Evolutionary conservation across 1,140 invertebrate species (phyloP).

Genomic region (Drosophila orena): DNA sequence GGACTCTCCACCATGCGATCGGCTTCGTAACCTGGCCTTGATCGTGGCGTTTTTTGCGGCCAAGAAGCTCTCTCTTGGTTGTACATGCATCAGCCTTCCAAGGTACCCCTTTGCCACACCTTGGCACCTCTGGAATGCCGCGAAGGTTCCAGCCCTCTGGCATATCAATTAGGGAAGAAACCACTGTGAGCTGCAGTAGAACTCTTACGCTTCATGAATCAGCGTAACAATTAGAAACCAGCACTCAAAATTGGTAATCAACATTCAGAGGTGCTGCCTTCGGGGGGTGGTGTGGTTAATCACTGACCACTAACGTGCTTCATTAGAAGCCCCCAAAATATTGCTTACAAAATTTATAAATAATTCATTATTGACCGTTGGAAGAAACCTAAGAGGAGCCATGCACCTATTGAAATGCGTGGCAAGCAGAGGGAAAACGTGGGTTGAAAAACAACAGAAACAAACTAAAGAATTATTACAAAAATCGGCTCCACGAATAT

Average conservation of each 20-base stretch:
- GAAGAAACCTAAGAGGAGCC: constrained; percentile 39
- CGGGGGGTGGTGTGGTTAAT: constrained; percentile 28
- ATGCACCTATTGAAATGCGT: constrained; percentile 70
- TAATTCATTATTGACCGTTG: constrained; percentile 14
- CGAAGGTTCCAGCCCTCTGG: constrained; percentile 23
- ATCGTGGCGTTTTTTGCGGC: constrained; percentile 21
- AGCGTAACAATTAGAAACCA: constrained; percentile 13
- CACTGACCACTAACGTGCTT: constrained; percentile 34
- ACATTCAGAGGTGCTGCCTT: constrained; percentile 1
- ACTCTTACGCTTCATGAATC: constrained; percentile 27
- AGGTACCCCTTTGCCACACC: constrained; percentile 4
- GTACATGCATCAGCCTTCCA: background rate
- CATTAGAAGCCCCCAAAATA: constrained; percentile 41
- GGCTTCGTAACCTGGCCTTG: constrained; percentile 36
- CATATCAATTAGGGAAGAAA: constrained; percentile 59
- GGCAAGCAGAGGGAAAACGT: constrained; percentile 34
- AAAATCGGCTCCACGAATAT: constrained; percentile 8
- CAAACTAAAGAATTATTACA: constrained; percentile 24
- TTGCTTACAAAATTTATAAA: constrained; percentile 14
- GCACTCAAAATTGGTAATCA: constrained; percentile 24
- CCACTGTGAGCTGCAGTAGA: constrained; percentile 11
- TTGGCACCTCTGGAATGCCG: background rate
- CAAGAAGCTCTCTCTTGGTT: constrained; percentile 11
- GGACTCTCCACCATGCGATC: background rate
- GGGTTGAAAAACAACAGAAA: constrained; percentile 6